Evolutionary conservation across 2,113 vertebrate species (phyloP).

Genomic region (Danionella cerebrum): DNA sequence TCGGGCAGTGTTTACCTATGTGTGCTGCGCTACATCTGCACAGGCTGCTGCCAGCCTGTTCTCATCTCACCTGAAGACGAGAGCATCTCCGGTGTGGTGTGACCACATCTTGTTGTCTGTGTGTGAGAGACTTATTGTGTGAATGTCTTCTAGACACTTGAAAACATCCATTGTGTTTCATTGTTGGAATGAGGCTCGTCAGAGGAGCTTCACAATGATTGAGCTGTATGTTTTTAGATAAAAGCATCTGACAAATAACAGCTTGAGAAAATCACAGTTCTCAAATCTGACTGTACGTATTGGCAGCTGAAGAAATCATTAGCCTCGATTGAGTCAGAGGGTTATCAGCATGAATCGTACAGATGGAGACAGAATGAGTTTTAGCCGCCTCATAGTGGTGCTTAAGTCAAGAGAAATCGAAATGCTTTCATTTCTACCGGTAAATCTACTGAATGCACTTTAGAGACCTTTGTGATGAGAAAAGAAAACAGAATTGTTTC

Average conservation of each 20-base stretch:
- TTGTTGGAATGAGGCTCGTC: too few species aligned
- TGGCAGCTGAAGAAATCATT: not conserved
- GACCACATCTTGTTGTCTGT: not conserved
- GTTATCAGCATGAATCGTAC: not conserved
- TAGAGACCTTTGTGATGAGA: not conserved
- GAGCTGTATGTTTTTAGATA: not conserved
- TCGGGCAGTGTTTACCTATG: conserved; percentile 37
- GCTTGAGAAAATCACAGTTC: not conserved
- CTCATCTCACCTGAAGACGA: conserved; percentile 26
- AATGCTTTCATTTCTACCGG: too few species aligned
- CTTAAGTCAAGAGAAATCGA: not conserved
- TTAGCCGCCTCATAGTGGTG: not conserved
- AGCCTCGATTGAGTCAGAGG: not conserved
- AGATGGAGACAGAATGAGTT: not conserved
- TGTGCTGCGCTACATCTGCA: conserved; percentile 37
- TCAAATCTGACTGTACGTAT: not conserved
- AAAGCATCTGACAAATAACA: not conserved
- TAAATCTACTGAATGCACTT: too few species aligned
- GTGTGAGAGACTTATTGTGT: not conserved
- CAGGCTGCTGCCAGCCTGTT: conserved; percentile 34
- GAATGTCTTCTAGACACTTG: too few species aligned
- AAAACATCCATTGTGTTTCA: too few species aligned
- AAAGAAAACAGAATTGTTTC: not conserved
- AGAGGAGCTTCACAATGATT: not conserved
- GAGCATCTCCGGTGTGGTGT: conserved; percentile 32